Evolutionary conservation across 1,140 invertebrate genomes (phyloP), one percentile per base, ranked within the genome.

Genomic region (Hylaeus volcanicus): DNA sequence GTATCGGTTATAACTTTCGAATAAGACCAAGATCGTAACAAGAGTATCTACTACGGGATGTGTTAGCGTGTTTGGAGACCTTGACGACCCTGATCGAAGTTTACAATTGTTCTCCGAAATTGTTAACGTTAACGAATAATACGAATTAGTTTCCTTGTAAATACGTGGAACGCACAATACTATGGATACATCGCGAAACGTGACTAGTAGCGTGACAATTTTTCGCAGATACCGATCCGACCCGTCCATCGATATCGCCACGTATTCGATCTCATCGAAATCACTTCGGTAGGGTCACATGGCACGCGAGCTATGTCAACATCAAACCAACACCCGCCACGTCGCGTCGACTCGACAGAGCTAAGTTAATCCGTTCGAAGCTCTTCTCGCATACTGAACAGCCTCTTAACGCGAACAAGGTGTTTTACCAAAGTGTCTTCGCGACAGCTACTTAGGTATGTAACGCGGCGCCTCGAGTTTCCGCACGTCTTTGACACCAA

Each of bases 291-390:
- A 64, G 65, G 60, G 39, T 87, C 76, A 87, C 86, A 60, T 78
- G 77, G 64, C 72, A 79, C 64, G 66, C 55, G 69, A 82, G 63
- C 41, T 68, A 55, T 70, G 85, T 86, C 86, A 86, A 86, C 86
- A 80, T 82, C 75, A 76, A 84, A 86, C 74, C 83, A 77, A 63
- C 69, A 83, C 64, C 69, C 55, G 12, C 68, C 71, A 8, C 45
- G 45, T 8, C 5, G 45, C 63, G 65, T 75, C 65, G 72, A n/a
- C 66, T 58, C 51, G 51, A 68, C 72, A 73, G 74, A 82, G 86
- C 79, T 86, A 87, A 87, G 86, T 87, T 87, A 87, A 86, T 87
- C 86, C 76, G 85, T 87, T 87, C 86, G 77, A 81, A 79, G 74
- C 85, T 82, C 82, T 84, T 64, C 85, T 87, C 74, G 86, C 86